Evolutionary conservation across 1,140 invertebrate genomes (phyloP), one percentile per base, ranked within the genome.

Genomic region (Drosophila bocki): DNA sequence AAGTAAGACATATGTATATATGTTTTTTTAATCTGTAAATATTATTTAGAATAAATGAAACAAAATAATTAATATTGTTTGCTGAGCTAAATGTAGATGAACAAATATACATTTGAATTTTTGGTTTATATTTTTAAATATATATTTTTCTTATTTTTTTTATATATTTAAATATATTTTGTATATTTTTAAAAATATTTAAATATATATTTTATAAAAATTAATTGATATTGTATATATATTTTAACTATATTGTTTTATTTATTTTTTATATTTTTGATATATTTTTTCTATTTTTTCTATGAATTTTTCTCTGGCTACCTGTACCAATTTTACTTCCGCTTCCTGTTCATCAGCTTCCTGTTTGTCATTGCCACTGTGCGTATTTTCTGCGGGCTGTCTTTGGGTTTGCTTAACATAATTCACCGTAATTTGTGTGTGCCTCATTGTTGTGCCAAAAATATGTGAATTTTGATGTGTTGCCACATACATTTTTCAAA

Each of bases 401-500:
- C 26, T 29, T 29, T 29, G 26, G 44, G 12, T 78, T 78, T 61
- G 56, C 65, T 86, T 69, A 61, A 76, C 82, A 86, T 72, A 81
- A 85, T 75, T 78, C 64, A 29, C 44, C 45, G 50, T 71, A 67
- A 76, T 77, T 71, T 71, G 62, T 64, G 68, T 45, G 47, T 69
- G 39, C 67, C 77, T 65, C 68, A 75, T 82, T 82, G 75, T 83
- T 78, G 63, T 67, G 62, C 67, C 37, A 67, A 51, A 57, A 29
- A 54, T 19, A 29, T 15, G 8, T 7, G n/a, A 44, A 48, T 48
- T 81, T 63, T 75, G 48, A 63, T 82, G 82, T 69, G 48, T 70
- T 56, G 45, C 61, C 33, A 50, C 50, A 58, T 47, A 50, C 50
- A 75, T 74, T 81, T 72, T 76, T 61, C 56, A 29, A 48, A 69